Evolutionary conservation across 2,113 vertebrate genomes (phyloP).

Genomic region (Channa argus): DNA sequence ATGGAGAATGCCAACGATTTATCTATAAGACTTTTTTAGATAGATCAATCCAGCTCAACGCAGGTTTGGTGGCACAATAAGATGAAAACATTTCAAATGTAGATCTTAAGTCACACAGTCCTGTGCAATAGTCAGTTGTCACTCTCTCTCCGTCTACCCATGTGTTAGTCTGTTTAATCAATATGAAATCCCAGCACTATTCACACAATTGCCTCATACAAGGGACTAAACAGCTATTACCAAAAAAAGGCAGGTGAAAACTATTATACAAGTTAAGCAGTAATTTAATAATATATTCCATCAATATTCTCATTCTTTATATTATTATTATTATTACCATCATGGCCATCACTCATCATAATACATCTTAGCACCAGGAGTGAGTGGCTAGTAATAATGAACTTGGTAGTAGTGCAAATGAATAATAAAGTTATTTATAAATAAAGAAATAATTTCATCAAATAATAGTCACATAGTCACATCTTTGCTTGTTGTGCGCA

Average conservation of each 20-base stretch:
- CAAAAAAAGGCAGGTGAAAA: constrained; percentile 2
- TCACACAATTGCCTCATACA: constrained; percentile 14
- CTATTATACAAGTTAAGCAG: constrained; percentile 2
- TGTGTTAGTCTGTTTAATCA: background rate
- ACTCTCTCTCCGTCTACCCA: background rate
- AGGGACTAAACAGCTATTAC: background rate
- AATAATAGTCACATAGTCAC: background rate
- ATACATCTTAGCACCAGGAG: constrained; percentile 58
- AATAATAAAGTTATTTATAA: background rate
- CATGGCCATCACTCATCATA: constrained; percentile 22
- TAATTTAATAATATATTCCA: constrained; percentile 18
- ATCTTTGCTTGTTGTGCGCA: constrained; percentile 28
- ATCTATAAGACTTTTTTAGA: constrained; percentile 12
- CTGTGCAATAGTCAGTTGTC: constrained; percentile 5
- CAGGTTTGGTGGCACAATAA: background rate
- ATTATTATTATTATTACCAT: constrained; percentile 11
- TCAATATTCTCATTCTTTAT: constrained; percentile 20
- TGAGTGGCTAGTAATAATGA: constrained; percentile 23
- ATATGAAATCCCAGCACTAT: constrained; percentile 10
- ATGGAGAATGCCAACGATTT: constrained; percentile 15
- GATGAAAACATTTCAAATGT: background rate
- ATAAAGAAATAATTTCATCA: background rate
- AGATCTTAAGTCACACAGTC: background rate
- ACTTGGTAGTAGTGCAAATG: constrained; percentile 7
- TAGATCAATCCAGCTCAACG: constrained; percentile 16